A percentile compares a stretch with the other conserved stretches of the same genome.
Conservation (phyloP, 1,140 invertebrate species). For the Trichonephila clavipes region DNA sequence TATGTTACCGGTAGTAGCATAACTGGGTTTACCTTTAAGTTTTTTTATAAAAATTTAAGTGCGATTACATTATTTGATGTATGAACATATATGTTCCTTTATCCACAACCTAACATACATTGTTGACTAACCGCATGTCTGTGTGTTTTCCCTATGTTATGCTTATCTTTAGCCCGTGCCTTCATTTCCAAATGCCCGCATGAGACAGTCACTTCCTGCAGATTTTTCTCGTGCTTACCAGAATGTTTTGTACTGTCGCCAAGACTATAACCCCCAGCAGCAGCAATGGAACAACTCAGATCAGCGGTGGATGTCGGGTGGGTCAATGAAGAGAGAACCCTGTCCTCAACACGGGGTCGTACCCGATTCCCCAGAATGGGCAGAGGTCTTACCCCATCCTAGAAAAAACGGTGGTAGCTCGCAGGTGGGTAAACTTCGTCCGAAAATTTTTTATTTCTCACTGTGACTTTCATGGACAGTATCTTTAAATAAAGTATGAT, state of each 20-base stretch:
- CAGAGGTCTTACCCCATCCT: constrained; percentile 47
- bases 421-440: background rate
- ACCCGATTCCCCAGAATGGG: constrained; percentile 65
- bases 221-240: constrained; percentile 75
- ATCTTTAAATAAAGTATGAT: no score
- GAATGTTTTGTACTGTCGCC: constrained; percentile 71
- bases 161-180: constrained; percentile 50
- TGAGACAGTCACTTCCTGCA: constrained; percentile 70
- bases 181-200: constrained; percentile 69
- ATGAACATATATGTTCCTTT: background rate
- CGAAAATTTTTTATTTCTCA: background rate
- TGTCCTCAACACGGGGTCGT: constrained; percentile 68
- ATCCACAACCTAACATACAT: background rate
- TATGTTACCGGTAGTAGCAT: no score
- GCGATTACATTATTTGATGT: background rate
- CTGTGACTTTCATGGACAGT: background rate
- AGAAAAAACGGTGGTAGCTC: constrained; percentile 64
- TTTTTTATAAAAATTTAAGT: no score
- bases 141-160: background rate
- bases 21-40: no score
- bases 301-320: constrained; percentile 32
- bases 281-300: constrained; percentile 50
- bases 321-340: constrained; percentile 50
- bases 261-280: constrained; percentile 22
- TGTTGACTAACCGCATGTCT: constrained; percentile 48